Conservation (phyloP, 2,113 vertebrate genomes). For the Pachyramphus minor region DNA sequence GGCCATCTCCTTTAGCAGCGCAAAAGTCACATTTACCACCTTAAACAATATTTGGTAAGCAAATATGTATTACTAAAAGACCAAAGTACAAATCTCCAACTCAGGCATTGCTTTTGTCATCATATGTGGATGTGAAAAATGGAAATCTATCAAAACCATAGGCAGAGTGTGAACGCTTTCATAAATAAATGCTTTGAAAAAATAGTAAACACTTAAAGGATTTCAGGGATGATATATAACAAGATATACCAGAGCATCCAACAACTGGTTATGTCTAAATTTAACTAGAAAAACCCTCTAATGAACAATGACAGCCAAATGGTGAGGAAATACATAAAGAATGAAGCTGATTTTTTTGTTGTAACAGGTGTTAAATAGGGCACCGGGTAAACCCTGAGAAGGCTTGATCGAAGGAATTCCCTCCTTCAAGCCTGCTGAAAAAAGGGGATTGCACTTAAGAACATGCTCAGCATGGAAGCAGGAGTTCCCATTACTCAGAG, state of each 20-base stretch:
- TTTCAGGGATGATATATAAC: not conserved
- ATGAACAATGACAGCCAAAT: not conserved
- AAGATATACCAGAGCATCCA: not conserved
- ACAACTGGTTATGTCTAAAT: not conserved
- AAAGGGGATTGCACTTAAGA: not conserved
- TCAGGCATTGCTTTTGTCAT: not conserved
- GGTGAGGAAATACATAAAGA: not conserved
- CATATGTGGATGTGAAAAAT: not conserved
- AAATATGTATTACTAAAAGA: not conserved
- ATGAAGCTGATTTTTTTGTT: not conserved
- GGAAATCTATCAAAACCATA: not conserved
- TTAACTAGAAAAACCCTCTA: not conserved
- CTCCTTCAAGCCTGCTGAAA: not conserved
- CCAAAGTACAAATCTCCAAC: not conserved
- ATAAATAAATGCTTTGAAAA: not conserved
- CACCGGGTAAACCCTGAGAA: not conserved
- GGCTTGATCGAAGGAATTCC: not conserved
- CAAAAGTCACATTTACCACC: not conserved
- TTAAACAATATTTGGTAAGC: not conserved
- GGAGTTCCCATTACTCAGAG: not conserved
- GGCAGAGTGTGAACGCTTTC: not conserved
- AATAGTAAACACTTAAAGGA: not conserved
- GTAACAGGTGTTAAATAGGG: not conserved
- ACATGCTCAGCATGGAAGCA: not conserved
- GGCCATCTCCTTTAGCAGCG: not conserved